These are phyloP conservation scores for Lydus trimaculatus DNA, from an alignment of 2,888 invertebrate species.

Conservation along the genomic window DNA sequence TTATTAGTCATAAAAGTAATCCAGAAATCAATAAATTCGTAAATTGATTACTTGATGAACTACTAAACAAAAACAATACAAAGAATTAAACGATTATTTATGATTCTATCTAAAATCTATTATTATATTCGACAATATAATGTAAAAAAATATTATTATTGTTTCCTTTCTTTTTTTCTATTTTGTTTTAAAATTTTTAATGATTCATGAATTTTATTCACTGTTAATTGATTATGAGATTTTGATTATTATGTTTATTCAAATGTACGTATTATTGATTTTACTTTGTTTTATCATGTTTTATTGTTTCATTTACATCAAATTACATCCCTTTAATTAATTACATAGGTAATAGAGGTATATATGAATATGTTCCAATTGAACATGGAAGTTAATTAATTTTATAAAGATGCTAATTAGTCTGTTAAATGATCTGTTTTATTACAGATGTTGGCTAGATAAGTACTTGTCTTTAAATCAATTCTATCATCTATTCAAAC, in stretches of 20 bases:
- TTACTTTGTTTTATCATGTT: not conserved
- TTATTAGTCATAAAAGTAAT: constrained; percentile 2
- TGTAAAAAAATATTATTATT: not conserved
- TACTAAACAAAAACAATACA: not conserved
- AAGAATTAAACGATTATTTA: not conserved
- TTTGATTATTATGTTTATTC: not conserved
- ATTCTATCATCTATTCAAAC: not conserved
- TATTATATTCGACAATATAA: not conserved
- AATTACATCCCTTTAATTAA: not conserved
- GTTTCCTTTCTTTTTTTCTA: not conserved
- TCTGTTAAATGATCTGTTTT: not conserved
- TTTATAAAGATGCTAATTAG: not conserved
- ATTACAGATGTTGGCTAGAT: not conserved
- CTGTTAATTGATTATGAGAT: not conserved
- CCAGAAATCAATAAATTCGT: not conserved
- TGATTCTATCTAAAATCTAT: not conserved
- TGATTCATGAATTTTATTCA: not conserved
- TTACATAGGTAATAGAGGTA: too few species aligned
- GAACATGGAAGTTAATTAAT: not conserved
- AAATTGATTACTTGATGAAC: constrained; percentile 6
- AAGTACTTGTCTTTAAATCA: not conserved
- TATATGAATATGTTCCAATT: not conserved
- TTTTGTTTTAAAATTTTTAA: not conserved
- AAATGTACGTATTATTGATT: not conserved
- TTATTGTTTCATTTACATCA: not conserved